phyloP scores from a whole-genome alignment of 2,113 vertebrate genomes.

The Planiliza haematocheilus region DNA sequence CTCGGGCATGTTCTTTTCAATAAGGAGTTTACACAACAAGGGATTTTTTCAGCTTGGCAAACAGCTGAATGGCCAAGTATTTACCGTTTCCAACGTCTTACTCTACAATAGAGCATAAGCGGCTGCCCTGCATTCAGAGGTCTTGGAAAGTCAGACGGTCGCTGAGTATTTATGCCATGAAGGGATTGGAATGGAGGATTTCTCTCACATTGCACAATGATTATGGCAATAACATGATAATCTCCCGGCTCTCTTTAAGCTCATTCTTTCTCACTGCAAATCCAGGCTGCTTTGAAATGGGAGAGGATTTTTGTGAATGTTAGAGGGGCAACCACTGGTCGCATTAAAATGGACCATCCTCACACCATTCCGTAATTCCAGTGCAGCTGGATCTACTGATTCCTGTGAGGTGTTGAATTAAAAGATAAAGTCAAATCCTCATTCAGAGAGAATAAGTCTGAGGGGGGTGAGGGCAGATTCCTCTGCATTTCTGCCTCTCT shows the following conservation, averaged over 20 bases:
- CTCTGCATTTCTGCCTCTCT: conserved; percentile 3
- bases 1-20: conserved; percentile 6
- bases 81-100: conserved; percentile 27
- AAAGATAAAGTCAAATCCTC: conserved; percentile 67
- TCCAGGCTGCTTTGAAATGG: conserved; percentile 54
- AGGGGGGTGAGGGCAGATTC: conserved; percentile 34
- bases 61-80: conserved; percentile 31
- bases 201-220: conserved; percentile 65
- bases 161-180: conserved; percentile 55
- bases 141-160: conserved; percentile 50
- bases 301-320: conserved; percentile 53
- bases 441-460: conserved; percentile 34
- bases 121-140: conserved; percentile 38
- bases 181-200: conserved; percentile 59
- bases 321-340: conserved; percentile 46
- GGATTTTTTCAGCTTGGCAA: conserved; percentile 5
- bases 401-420: conserved; percentile 57
- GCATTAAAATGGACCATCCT: conserved; percentile 44
- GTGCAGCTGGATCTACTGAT: conserved; percentile 39
- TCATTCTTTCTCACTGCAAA: conserved; percentile 55
- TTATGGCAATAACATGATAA: conserved; percentile 74
- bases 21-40: conserved; percentile 38
- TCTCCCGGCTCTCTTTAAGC: conserved; percentile 59
- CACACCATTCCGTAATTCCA: conserved; percentile 15
- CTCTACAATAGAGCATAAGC: conserved; percentile 30